A percentile compares a stretch with the other conserved stretches of the same genome.
These are phyloP conservation scores for Micoletzkya japonica DNA, from an alignment of 2,888 invertebrate species.

Conservation along the genomic window DNA sequence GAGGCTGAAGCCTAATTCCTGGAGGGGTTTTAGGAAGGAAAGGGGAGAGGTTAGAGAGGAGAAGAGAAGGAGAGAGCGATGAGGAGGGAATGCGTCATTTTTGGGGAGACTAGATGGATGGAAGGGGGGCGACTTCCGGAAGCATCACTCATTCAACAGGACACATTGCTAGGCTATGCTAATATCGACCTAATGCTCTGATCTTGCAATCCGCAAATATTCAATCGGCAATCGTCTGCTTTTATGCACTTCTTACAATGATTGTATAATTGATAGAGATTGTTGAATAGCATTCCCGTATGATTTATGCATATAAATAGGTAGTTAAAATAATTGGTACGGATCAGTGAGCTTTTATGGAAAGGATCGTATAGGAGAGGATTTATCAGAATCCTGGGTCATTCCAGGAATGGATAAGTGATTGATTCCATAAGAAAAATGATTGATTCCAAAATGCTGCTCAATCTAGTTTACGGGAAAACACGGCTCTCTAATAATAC, in stretches of 20 bases:
- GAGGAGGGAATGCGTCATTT: background rate
- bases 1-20: no score
- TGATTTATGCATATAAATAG: background rate
- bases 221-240: background rate
- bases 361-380: no score
- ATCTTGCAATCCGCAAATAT: no score
- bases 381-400: no score
- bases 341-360: no score
- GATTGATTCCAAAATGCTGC: no score
- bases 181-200: no score
- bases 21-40: background rate
- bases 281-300: background rate
- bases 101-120: background rate
- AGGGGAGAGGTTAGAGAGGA: background rate
- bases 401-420: no score
- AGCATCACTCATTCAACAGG: background rate
- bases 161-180: no score
- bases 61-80: slow-evolving; percentile 1
- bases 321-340: background rate
- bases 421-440: no score
- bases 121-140: background rate
- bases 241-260: background rate
- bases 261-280: background rate
- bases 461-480: no score
- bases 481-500: no score